phyloP scores from a whole-genome alignment of 1,140 invertebrate genomes.

The Anthonomus grandis region DNA sequence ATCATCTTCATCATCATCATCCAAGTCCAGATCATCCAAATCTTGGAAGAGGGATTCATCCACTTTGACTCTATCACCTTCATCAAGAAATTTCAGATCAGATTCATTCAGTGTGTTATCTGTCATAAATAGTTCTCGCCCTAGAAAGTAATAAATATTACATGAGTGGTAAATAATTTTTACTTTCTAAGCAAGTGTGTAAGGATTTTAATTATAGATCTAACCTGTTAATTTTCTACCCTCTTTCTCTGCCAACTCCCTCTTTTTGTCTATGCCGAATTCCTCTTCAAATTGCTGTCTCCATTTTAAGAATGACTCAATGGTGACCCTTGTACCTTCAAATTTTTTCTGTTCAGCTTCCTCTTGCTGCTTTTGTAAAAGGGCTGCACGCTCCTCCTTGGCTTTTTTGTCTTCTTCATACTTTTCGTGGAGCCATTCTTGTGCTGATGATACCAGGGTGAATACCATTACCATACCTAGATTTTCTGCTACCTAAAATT shows the following conservation, averaged over 20 bases:
- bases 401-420: constrained; percentile 75
- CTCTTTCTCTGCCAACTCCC: constrained; percentile 65
- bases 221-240: constrained; percentile 65
- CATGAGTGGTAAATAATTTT: neutral
- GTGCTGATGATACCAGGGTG: constrained; percentile 86
- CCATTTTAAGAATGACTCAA: constrained; percentile 96
- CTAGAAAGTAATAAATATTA: constrained; percentile 43
- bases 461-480: constrained; percentile 97
- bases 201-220: neutral
- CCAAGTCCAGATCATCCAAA: constrained; percentile 83
- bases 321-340: constrained; percentile 91
- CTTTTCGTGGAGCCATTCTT: constrained; percentile 87
- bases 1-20: constrained; percentile 72
- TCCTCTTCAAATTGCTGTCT: constrained; percentile 91
- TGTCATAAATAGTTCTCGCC: constrained; percentile 86
- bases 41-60: constrained; percentile 94
- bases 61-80: constrained; percentile 87
- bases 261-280: constrained; percentile 72
- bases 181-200: neutral
- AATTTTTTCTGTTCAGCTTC: constrained; percentile 87
- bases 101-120: constrained; percentile 92
- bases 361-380: constrained; percentile 71
- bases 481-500: constrained; percentile 61
- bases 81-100: constrained; percentile 91
- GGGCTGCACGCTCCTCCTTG: constrained; percentile 66